These are phyloP conservation scores for Ypsolopha sequella DNA, from an alignment of 2,888 invertebrate genomes.

Conservation along the genomic window DNA sequence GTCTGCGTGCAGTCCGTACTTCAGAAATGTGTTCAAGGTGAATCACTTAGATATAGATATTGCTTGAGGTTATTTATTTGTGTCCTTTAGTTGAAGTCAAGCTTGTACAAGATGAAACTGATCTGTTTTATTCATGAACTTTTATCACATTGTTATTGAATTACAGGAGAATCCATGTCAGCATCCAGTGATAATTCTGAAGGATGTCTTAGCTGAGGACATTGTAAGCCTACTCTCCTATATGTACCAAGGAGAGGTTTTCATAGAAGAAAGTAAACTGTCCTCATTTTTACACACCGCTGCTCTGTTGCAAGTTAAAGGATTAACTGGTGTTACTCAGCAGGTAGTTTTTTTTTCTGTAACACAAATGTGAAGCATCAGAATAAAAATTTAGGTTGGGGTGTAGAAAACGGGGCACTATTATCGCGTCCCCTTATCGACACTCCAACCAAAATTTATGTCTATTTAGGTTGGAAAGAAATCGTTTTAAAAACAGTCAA, in stretches of 20 bases:
- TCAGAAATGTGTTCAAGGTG: conserved; percentile 80
- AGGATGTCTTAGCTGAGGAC: conserved; percentile 77
- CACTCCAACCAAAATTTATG: too few relatives aligned
- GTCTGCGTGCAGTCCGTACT: conserved; percentile 82
- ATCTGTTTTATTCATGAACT: not conserved
- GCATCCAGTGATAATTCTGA: conserved; percentile 79
- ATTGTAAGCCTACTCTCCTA: conserved; percentile 76
- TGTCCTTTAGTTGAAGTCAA: not conserved
- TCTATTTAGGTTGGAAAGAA: too few relatives aligned
- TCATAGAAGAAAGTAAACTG: conserved; percentile 75
- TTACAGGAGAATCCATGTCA: conserved; percentile 79
- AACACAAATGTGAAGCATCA: too few relatives aligned
- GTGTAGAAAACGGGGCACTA: too few relatives aligned
- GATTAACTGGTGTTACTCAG: conserved; percentile 69
- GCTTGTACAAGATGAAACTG: conserved; percentile 1
- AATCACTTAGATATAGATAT: conserved; percentile 36
- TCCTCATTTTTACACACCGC: conserved; percentile 77
- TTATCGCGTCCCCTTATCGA: too few relatives aligned
- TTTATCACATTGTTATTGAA: not conserved
- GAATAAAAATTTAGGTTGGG: too few relatives aligned
- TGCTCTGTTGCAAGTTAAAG: conserved; percentile 76
- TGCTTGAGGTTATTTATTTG: not conserved
- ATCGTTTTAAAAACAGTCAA: too few relatives aligned
- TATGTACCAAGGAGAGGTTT: conserved; percentile 81
- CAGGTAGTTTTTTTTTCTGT: conserved; percentile 31